Base-by-base conservation (phyloP, 2,888 invertebrate genomes). In the Netelia virgata region DNA sequence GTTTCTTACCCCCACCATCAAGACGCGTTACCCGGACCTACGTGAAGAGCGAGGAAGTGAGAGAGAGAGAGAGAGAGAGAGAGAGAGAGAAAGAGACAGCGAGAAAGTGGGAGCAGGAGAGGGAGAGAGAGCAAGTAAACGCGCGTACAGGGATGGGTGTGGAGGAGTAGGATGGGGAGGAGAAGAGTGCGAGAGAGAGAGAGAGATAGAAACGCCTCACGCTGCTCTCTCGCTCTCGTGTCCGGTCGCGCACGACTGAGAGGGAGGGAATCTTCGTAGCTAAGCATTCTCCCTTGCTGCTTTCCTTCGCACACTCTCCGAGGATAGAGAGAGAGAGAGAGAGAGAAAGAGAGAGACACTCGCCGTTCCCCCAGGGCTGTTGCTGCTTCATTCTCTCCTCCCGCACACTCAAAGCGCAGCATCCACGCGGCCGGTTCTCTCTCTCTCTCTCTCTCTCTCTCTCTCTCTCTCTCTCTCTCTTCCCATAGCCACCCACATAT, bases 1-100 rank as follows among this genome's bases (percentile, higher is more conserved):
- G 93, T 93, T 93, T 93, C 93, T 93, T 93, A 93, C 93, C 92
- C 93, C 93, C 93, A 91, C 93, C 90, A 85, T 69, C 43, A 50
- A 57, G 16, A 23, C 50, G 69, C 61, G 77, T 73, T 74, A 74
- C 82, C 84, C 79, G 82, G 78, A 79, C 78, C 78, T 78, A 59
- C 69, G 64, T 23, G 47, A 23, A 79, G n/a, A 20, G 47, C 10
- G 68, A 23, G 68, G 14, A 50, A 20, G 59, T 41, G 36, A 28
- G 16, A n/a, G 68, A 23, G 16, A 50, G 78, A 53, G 53, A 41
- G 61, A n/a, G 63, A 63, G 63, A 20, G 20, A 11, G 14, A 20
- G 20, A 0, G n/a, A 14, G 6, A 18, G 14, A 9, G 57, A 14
- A 11, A 55, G n/a, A 55, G 18, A n/a, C n/a, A n/a, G n/a, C n/a